Percentiles rank a stretch among this genome's conserved stretches.
Evolutionary conservation across 2,113 vertebrate species (phyloP).

Genomic region (Poeciliopsis turrubarensis): DNA sequence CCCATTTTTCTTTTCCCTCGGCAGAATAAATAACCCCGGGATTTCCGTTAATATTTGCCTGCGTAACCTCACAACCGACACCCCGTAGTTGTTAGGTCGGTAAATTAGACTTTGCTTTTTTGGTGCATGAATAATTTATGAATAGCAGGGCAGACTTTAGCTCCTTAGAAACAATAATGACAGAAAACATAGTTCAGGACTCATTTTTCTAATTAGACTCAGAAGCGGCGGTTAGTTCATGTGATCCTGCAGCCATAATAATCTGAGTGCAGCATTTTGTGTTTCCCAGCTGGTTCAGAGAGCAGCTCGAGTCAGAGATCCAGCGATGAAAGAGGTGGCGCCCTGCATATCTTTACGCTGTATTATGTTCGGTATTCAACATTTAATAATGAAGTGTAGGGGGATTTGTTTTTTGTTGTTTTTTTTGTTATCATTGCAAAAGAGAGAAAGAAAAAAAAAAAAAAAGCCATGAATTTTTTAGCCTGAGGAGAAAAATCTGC

Average conservation of each 20-base stretch:
- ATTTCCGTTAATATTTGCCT: too few relatives aligned
- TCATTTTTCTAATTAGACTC: slow-evolving; percentile 50
- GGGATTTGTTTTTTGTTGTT: neutral
- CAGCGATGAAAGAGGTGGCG: slow-evolving; percentile 8
- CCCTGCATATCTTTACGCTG: slow-evolving; percentile 4
- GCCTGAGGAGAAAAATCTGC: neutral
- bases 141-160: slow-evolving; percentile 33
- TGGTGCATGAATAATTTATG: slow-evolving; percentile 57
- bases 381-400: slow-evolving; percentile 8
- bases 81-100: too few relatives aligned
- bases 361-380: slow-evolving; percentile 1
- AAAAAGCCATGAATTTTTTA: neutral
- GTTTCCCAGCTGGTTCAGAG: slow-evolving; percentile 13
- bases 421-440: neutral
- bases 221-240: slow-evolving; percentile 26
- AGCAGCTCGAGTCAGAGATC: slow-evolving; percentile 7
- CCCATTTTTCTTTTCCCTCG: too few relatives aligned
- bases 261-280: neutral
- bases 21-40: too few relatives aligned
- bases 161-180: slow-evolving; percentile 42
- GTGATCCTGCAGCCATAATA: slow-evolving; percentile 11
- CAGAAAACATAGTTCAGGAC: slow-evolving; percentile 30
- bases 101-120: slow-evolving; percentile 10
- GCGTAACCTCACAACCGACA: too few relatives aligned
- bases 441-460: neutral